Base-by-base conservation (phyloP, 1,140 invertebrate species). In the Achroia grisella region DNA sequence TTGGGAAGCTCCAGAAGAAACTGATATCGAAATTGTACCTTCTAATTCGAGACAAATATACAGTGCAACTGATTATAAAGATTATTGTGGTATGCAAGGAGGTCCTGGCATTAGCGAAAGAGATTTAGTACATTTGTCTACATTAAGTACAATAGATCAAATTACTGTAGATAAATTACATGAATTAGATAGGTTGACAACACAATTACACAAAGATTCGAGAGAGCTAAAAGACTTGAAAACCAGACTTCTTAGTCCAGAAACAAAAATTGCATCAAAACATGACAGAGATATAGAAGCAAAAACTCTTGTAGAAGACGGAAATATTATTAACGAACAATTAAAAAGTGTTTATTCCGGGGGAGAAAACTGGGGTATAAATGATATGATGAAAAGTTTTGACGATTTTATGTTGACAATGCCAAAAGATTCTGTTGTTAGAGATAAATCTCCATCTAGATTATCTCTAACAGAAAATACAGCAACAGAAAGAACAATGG, bases 51-150 rank as follows among this genome's bases (percentile, higher is more conserved):
- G 70, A 86, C 91, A 93, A 81, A 88, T 94, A 23, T 94, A 92
- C 70, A 93, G 91, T 71, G 88, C 93, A 4, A 87, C 89, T 40
- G 93, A 94, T 78, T 94, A 94, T 60, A 94, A 93, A 74, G 91
- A 92, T 71, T 95, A 94, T 61, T 82, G 92, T 51, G 92, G 92
- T 28, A 43, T 82, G 47, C 78, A 85, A 58, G 89, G 91, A 65
- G 91, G 90, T 12, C 90, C 91, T 1, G 92, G 91, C 62, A 89
- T 94, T 42, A 93, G 90, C 68, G 93, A 94, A 70, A 90, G 93
- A 71, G 93, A 94, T 73, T 81, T 94, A 39, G 91, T 91, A 43
- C 91, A 94, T 82, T 82, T 93, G 34, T 90, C 90, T 43, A 88
- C 89, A 63, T 88, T 94, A 71, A 93, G 90, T 79, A 89, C 90